phyloP scores from a whole-genome alignment of 2,113 vertebrate genomes.

The Acrocephalus arundinaceus region DNA sequence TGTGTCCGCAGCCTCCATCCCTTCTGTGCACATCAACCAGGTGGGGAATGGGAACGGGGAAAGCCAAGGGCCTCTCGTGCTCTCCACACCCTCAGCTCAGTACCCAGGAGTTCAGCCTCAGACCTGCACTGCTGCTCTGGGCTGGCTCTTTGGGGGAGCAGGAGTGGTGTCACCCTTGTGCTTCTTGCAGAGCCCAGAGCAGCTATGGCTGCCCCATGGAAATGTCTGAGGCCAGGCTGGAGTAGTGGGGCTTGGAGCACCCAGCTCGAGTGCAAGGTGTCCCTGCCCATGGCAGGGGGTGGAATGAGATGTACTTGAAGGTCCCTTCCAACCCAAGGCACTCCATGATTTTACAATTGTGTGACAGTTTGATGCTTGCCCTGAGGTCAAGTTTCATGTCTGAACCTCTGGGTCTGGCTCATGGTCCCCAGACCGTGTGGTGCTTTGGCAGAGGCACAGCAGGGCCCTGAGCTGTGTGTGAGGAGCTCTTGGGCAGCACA shows the following conservation, averaged over 20 bases:
- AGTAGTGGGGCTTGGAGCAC: neutral
- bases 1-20: conserved; percentile 90
- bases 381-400: neutral
- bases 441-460: neutral
- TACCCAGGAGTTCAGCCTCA: neutral
- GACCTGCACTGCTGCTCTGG: fast-evolving
- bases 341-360: no score
- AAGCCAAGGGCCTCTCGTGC: neutral
- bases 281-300: no score
- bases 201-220: neutral
- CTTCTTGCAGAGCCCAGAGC: neutral
- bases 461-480: neutral
- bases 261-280: neutral
- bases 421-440: fast-evolving
- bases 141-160: neutral
- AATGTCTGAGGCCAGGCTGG: neutral
- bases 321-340: neutral
- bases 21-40: conserved; percentile 96
- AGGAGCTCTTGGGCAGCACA: neutral
- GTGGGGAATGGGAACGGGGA: conserved; percentile 63
- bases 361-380: neutral
- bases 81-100: neutral
- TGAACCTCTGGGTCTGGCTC: neutral
- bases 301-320: neutral
- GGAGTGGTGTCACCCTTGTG: neutral